Base-by-base conservation (phyloP, 2,888 invertebrate species). In the Lacanobia wlatinum region DNA sequence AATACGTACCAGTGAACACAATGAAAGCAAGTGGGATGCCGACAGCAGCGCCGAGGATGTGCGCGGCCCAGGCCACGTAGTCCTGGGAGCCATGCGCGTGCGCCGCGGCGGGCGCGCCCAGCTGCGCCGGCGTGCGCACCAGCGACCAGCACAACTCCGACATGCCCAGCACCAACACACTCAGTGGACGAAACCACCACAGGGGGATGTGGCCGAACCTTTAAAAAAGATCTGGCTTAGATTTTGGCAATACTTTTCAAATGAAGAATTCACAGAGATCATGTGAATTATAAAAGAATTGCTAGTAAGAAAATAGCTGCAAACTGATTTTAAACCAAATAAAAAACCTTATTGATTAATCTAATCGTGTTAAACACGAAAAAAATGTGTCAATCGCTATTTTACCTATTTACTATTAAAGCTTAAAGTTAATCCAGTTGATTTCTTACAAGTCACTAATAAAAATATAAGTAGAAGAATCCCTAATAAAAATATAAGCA, bases 1-100 rank as follows among this genome's bases (percentile, higher is more conserved):
- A 14, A 18, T 56, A 68, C 89, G 83, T 69, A 96, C 95, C 96
- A 63, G 90, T 94, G 83, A 96, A 97, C 14, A 97, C 90, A 16
- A 97, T 90, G 71, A 97, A 96, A 9, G 97, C 97, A 5, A 97
- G 87, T 9, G 97, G 93, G 2, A 97, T 92, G 0, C 98, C 98
- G 1, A 97, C 96, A 1, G 97, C 90, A 5, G 97, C 98, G 7
- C 98, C 98, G 9, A 97, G 96, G 21, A 96, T 94, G 88, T 98
- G 98, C 8, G 98, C 98, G 1, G 97, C 97, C 97, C 98, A 97
- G 55, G 98, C 97, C 76, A 98, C 96, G 80, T 92, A 90, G 23
- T 90, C 91, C 63, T 82, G 79, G 18, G 83, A 63, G 16, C 74
- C 76, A 18, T 81, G 84, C 21, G 85, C 80, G 53, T 85, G 87